These are phyloP conservation scores for Andrena hattorfiana DNA, from an alignment of 2,888 invertebrate species.

Conservation along the genomic window DNA sequence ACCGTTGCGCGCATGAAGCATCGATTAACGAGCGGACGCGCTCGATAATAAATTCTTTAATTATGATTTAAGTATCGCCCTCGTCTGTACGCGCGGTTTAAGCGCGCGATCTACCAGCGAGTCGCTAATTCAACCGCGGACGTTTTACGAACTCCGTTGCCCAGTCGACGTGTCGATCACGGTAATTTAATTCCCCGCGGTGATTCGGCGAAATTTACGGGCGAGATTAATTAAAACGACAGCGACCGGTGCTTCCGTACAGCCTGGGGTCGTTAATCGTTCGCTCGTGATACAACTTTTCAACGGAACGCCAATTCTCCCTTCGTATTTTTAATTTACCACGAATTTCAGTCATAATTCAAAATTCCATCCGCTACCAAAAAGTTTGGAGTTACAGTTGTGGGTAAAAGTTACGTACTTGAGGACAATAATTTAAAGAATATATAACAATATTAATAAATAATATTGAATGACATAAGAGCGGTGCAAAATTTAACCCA, in stretches of 20 bases:
- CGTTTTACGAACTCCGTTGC: slow-evolving; percentile 6
- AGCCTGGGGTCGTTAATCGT: not conserved
- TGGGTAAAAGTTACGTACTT: no score
- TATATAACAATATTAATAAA: no score
- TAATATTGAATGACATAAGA: no score
- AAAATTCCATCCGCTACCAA: no score
- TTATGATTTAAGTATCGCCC: slow-evolving; percentile 57
- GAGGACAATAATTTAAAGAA: no score
- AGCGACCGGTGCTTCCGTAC: not conserved
- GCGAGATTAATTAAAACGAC: slow-evolving; percentile 21
- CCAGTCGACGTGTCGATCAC: slow-evolving; percentile 16
- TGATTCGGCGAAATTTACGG: slow-evolving; percentile 25
- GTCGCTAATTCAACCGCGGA: slow-evolving; percentile 34
- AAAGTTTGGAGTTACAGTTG: no score
- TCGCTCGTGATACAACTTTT: not conserved
- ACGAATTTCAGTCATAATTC: no score
- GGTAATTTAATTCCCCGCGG: slow-evolving; percentile 33
- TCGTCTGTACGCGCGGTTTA: not conserved
- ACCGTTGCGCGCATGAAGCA: slow-evolving; percentile 18
- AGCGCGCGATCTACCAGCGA: not conserved
- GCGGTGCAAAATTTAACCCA: no score
- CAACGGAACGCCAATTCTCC: no score
- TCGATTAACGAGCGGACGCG: slow-evolving; percentile 13
- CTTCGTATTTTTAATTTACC: no score
- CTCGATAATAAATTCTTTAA: slow-evolving; percentile 44